These are phyloP conservation scores for Sprattus sprattus DNA, from an alignment of 2,113 vertebrate species.

Conservation along the genomic window DNA sequence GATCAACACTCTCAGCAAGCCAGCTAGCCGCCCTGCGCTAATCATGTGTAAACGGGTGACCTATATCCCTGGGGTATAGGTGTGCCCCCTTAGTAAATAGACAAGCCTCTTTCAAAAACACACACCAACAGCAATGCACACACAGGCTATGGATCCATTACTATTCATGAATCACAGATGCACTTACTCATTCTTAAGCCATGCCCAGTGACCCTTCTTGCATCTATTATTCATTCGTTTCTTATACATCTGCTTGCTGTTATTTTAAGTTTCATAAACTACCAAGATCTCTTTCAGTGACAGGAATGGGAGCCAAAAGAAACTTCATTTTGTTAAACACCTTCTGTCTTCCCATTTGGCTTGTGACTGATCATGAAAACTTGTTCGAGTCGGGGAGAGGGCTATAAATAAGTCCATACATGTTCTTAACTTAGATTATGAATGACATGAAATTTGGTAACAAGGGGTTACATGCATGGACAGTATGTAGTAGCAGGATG, in stretches of 20 bases:
- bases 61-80: slow-evolving; percentile 60
- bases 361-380: neutral
- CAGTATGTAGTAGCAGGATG: no score
- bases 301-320: no score
- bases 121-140: neutral
- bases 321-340: neutral
- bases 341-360: neutral
- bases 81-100: slow-evolving; percentile 18
- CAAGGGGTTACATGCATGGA: no score
- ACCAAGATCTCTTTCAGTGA: neutral
- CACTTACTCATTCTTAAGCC: neutral
- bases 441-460: no score
- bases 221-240: neutral
- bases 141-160: neutral
- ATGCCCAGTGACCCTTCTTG: neutral
- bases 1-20: slow-evolving; percentile 15
- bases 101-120: neutral
- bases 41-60: slow-evolving; percentile 56
- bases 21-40: neutral
- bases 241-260: neutral
- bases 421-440: neutral
- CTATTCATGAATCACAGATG: slow-evolving; percentile 9
- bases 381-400: neutral
- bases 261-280: neutral
- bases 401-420: neutral